phyloP scores from a whole-genome alignment of 1,140 invertebrate species.

The Trichonephila clavipes region DNA sequence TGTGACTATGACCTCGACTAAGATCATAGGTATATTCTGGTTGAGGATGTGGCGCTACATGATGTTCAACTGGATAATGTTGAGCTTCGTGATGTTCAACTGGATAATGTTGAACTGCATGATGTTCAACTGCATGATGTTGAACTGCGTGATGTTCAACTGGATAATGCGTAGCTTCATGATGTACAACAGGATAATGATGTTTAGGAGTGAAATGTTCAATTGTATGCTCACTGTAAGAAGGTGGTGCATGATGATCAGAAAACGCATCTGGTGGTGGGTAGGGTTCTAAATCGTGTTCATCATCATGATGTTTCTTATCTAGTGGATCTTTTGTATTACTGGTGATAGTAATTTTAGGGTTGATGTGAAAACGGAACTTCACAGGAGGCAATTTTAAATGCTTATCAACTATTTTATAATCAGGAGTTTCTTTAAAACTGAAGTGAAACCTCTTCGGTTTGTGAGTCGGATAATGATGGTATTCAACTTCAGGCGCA shows the following conservation, averaged over 20 bases:
- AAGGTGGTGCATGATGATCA: constrained; percentile 65
- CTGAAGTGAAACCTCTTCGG: constrained; percentile 60
- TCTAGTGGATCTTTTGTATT: constrained; percentile 75
- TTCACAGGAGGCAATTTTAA: constrained; percentile 71
- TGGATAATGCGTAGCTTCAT: not conserved
- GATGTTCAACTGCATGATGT: constrained; percentile 38
- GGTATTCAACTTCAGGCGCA: not conserved
- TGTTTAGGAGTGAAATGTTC: constrained; percentile 51
- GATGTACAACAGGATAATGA: constrained; percentile 46
- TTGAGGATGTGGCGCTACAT: not conserved
- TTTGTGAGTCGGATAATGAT: constrained; percentile 49
- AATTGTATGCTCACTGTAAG: constrained; percentile 44
- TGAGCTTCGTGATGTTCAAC: not conserved
- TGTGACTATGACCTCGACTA: constrained; percentile 50
- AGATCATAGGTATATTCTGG: constrained; percentile 52
- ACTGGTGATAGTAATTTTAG: constrained; percentile 73
- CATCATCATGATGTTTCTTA: constrained; percentile 69
- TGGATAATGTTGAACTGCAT: constrained; percentile 30
- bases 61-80: not conserved
- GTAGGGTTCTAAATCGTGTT: constrained; percentile 71
- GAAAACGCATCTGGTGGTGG: constrained; percentile 76
- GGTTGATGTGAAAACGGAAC: constrained; percentile 74
- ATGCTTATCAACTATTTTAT: constrained; percentile 68
- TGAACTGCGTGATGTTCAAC: constrained; percentile 40
- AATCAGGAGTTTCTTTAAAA: constrained; percentile 58